phyloP scores from a whole-genome alignment of 2,113 vertebrate species.

The Ardeotis arabs region DNA sequence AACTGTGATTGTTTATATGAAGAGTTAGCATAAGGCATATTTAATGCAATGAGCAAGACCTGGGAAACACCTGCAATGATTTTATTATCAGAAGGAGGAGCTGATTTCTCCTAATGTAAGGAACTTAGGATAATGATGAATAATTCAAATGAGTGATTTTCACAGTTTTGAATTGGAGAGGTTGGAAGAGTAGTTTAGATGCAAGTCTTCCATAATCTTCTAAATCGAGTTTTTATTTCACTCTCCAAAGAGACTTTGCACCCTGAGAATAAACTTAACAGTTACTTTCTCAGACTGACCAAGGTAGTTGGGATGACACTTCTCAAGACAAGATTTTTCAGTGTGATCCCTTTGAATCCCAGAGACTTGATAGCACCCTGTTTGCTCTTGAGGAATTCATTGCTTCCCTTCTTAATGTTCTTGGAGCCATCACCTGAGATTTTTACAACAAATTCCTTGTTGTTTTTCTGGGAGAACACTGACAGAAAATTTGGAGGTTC shows the following conservation, averaged over 20 bases:
- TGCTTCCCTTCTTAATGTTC: background rate
- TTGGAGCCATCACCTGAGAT: background rate
- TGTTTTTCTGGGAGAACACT: constrained; percentile 13
- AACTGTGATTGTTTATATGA: background rate
- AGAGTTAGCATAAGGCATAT: background rate
- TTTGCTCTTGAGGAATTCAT: background rate
- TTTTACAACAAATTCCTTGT: background rate
- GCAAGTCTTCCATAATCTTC: background rate
- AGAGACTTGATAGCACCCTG: background rate
- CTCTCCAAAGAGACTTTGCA: constrained; percentile 17
- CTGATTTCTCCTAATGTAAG: background rate
- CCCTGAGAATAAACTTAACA: background rate
- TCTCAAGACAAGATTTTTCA: background rate
- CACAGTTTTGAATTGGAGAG: background rate
- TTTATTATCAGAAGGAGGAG: constrained; percentile 7
- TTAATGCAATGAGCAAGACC: constrained; percentile 5
- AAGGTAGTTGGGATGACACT: constrained; percentile 10
- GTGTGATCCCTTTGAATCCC: background rate
- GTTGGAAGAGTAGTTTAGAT: constrained; percentile 10
- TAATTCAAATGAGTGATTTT: background rate
- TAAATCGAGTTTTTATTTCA: background rate
- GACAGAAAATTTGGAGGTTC: background rate
- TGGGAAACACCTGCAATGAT: background rate
- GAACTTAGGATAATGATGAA: background rate
- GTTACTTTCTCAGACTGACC: background rate